phyloP scores from a whole-genome alignment of 2,888 invertebrate species.

The Drosophila tripunctata region DNA sequence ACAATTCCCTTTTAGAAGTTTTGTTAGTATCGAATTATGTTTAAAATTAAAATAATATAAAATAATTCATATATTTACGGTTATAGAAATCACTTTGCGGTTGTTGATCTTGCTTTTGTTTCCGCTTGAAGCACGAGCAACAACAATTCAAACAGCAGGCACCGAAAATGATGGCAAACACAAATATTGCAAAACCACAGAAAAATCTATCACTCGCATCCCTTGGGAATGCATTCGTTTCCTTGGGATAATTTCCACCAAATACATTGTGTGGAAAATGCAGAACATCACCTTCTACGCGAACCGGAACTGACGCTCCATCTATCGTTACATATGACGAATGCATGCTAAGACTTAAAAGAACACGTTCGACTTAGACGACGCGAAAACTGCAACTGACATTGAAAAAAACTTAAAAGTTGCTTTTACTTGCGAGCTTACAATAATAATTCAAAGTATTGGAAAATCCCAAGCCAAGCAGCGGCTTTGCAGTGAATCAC shows the following conservation, averaged over 20 bases:
- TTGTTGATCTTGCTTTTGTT: background rate
- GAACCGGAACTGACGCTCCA: background rate
- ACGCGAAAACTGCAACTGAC: conserved; percentile 26
- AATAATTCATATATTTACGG: conserved; percentile 23
- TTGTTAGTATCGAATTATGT: too few species aligned
- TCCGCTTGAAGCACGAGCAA: background rate
- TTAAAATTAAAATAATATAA: background rate
- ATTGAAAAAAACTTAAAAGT: background rate
- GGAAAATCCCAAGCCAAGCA: conserved; percentile 11
- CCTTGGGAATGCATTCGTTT: background rate
- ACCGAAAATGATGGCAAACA: background rate
- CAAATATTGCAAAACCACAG: background rate
- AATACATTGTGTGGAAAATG: background rate
- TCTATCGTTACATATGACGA: background rate
- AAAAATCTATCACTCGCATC: background rate
- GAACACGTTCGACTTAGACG: conserved; percentile 19
- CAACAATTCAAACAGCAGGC: conserved; percentile 7
- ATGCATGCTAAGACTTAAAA: background rate
- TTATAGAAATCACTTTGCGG: background rate
- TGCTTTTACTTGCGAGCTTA: background rate
- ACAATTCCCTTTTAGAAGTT: too few species aligned
- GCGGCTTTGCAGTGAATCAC: too few species aligned
- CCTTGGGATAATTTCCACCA: background rate
- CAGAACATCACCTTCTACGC: background rate
- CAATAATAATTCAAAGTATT: background rate